Evolutionary conservation across 2,888 invertebrate species (phyloP).

Genomic region (Lissonota sp.): DNA sequence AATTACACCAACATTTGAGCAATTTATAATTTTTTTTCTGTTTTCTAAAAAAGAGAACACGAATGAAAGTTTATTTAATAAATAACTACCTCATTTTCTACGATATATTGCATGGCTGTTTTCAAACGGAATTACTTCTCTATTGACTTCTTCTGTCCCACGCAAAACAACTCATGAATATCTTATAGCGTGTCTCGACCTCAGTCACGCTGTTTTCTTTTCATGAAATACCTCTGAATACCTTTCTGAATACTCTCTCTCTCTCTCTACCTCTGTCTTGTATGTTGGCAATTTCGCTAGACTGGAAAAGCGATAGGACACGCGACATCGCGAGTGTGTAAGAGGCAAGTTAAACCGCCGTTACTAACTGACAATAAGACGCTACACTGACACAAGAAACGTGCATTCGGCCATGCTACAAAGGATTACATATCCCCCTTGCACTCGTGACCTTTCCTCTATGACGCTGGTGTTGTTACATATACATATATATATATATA

Average conservation of each 20-base stretch:
- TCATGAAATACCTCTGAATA: slow-evolving; percentile 1
- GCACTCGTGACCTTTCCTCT: background rate
- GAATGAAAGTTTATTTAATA: too few relatives aligned
- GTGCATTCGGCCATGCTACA: slow-evolving; percentile 45
- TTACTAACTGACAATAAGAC: slow-evolving; percentile 53
- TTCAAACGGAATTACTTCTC: too few relatives aligned
- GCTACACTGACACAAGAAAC: slow-evolving; percentile 15
- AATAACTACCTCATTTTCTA: too few relatives aligned
- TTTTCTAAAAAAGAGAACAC: too few relatives aligned
- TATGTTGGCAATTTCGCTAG: background rate
- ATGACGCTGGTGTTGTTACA: background rate
- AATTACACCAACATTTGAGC: too few relatives aligned
- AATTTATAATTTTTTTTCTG: too few relatives aligned
- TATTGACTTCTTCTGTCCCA: too few relatives aligned
- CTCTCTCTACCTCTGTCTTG: background rate
- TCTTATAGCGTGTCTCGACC: too few relatives aligned
- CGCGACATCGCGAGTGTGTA: slow-evolving; percentile 12
- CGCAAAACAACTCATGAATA: too few relatives aligned
- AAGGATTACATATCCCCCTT: slow-evolving; percentile 48
- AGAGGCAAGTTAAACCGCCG: slow-evolving; percentile 35
- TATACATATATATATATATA: slow-evolving; percentile 6
- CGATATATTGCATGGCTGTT: too few relatives aligned
- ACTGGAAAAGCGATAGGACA: slow-evolving; percentile 29
- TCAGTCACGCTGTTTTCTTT: background rate
- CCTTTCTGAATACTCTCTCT: background rate